Conservation (phyloP, 2,888 invertebrate species). For the Agonopterix subpropinquella region DNA sequence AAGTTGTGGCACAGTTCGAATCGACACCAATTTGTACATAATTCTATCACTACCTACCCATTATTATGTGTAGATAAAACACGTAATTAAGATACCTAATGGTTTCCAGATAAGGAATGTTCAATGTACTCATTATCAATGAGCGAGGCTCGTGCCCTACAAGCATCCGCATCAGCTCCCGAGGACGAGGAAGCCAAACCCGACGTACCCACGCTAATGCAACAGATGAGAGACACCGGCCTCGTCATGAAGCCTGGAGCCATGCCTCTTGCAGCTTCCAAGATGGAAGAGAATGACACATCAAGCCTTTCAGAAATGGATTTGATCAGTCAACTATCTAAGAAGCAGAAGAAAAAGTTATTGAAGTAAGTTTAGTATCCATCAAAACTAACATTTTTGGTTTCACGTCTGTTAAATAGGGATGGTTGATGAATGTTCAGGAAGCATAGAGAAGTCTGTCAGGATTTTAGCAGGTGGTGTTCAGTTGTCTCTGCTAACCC, state of each 20-base stretch:
- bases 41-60: no score
- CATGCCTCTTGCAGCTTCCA: conserved; percentile 72
- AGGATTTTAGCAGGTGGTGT: no score
- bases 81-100: no score
- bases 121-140: conserved; percentile 91
- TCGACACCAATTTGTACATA: no score
- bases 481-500: no score
- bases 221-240: conserved; percentile 95
- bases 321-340: conserved; percentile 88
- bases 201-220: conserved; percentile 82
- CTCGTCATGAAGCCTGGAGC: conserved; percentile 89
- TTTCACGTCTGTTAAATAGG: background rate
- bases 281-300: conserved; percentile 77
- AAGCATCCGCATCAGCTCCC: conserved; percentile 82
- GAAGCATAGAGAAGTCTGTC: no score
- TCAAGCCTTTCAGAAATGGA: conserved; percentile 80
- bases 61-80: no score
- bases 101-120: conserved; percentile 89
- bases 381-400: background rate
- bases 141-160: conserved; percentile 86
- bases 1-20: no score
- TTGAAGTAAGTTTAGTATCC: conserved; percentile 78
- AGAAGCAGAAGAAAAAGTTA: conserved; percentile 92
- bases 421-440: no score
- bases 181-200: conserved; percentile 79